Conservation (phyloP, 1,140 invertebrate species). For the Drosophila pachea region DNA sequence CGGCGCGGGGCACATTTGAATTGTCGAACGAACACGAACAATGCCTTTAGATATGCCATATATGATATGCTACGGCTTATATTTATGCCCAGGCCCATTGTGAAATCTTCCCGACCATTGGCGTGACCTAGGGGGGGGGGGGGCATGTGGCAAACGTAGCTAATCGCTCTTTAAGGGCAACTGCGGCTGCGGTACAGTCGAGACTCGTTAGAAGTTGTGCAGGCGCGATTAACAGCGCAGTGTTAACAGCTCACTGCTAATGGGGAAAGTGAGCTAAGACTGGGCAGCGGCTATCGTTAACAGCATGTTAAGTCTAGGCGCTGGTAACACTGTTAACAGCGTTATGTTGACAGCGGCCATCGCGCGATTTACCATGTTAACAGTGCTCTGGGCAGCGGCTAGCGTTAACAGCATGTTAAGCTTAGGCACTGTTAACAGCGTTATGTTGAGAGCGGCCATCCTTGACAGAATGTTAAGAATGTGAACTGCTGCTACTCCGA, state of each 20-base stretch:
- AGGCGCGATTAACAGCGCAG: neutral
- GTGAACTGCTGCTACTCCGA: neutral
- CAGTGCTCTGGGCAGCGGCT: no score
- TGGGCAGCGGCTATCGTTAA: neutral
- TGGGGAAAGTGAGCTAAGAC: no score
- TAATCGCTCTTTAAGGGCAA: neutral
- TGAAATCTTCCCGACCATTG: constrained; percentile 9
- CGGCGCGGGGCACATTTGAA: neutral
- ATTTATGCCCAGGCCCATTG: constrained; percentile 4
- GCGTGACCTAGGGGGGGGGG: neutral
- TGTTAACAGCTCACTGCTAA: neutral
- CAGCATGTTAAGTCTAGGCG: no score
- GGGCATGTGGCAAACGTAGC: constrained; percentile 9
- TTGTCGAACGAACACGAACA: constrained; percentile 13
- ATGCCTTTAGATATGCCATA: constrained; percentile 25
- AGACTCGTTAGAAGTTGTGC: neutral
- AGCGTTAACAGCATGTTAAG: no score
- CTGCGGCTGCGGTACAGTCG: neutral
- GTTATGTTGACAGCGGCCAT: no score
- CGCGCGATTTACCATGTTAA: no score
- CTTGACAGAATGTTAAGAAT: no score
- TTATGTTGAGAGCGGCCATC: no score
- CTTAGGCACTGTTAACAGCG: no score
- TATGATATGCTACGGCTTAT: constrained; percentile 17
- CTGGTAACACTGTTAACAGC: no score